Evolutionary conservation across 2,113 vertebrate genomes (phyloP), one percentile per base, ranked within the genome.

Genomic region (Lasiurus cinereus): DNA sequence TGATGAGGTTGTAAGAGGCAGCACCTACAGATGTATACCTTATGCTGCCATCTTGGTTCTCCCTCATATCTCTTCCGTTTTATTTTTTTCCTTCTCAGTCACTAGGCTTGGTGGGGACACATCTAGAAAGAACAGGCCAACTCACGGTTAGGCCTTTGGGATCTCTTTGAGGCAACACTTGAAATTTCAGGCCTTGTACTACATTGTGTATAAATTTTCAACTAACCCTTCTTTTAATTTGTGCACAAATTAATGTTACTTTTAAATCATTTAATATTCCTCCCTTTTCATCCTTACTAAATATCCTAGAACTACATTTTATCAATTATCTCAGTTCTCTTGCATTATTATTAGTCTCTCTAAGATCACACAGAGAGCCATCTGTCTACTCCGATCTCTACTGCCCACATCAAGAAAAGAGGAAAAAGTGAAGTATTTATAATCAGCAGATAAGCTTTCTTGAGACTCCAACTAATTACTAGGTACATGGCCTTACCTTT

Each of bases 121-220:
- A 74, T 13, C 4, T 46, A 5, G 6, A 62, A 33, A 77, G 72
- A 69, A 85, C 4, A 10, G 18, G 3, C 13, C 1, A 74, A 56
- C 1, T 43, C 14, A 7, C 27, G 33, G 1, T 72, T 59, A 80
- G 12, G 2, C 0, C 8, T 36, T 36, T 27, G 13, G 36, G 12
- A 5, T 8, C 8, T 16, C 0, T 52, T 64, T 19, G 33, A 69
- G 4, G 2, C 7, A 59, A 70, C 24, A 39, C 24, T 78, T 72
- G 48, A 43, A 83, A 36, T 66, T 64, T 88, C 8, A 64, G 31
- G 6, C 33, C 9, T 48, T 19, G 15, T 18, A n/a, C 43, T 76
- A 66, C 2, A 29, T 2, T 24, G 5, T 62, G 2, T 11, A 4
- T 46, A 0, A 31, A 6, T 72, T 21, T 82, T 66, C 31, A 72